Conservation (phyloP, 2,113 vertebrate genomes). For the Pelmatolapia mariae region DNA sequence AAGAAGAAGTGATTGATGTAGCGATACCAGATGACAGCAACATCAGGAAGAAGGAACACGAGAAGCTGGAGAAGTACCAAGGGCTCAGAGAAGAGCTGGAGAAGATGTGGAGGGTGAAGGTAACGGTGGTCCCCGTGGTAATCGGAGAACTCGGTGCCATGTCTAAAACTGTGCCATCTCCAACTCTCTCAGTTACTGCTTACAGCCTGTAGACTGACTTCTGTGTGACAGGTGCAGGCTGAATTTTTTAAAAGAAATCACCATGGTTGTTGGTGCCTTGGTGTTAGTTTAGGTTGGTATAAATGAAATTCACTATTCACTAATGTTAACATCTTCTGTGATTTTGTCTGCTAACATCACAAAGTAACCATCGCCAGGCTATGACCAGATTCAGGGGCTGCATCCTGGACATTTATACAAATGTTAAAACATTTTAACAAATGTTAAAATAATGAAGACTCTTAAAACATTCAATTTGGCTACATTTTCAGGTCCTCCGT, state of each 20-base stretch:
- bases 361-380: not conserved
- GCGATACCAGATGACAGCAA: not conserved
- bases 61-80: not conserved
- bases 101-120: too few relatives aligned
- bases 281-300: not conserved
- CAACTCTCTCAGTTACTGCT: not conserved
- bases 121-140: too few relatives aligned
- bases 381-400: not conserved
- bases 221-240: not conserved
- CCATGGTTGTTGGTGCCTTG: not conserved
- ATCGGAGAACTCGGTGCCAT: not conserved
- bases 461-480: not conserved
- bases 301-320: not conserved
- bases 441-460: not conserved
- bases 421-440: not conserved
- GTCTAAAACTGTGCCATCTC: not conserved
- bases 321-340: not conserved
- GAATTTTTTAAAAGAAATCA: not conserved
- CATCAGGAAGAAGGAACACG: not conserved
- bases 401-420: not conserved
- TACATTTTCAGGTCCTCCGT: not conserved
- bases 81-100: not conserved
- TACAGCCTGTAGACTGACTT: not conserved
- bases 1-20: not conserved
- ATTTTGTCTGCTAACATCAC: not conserved